These are phyloP conservation scores for Varanus komodoensis DNA, from an alignment of 2,113 vertebrate genomes.

Conservation along the genomic window DNA sequence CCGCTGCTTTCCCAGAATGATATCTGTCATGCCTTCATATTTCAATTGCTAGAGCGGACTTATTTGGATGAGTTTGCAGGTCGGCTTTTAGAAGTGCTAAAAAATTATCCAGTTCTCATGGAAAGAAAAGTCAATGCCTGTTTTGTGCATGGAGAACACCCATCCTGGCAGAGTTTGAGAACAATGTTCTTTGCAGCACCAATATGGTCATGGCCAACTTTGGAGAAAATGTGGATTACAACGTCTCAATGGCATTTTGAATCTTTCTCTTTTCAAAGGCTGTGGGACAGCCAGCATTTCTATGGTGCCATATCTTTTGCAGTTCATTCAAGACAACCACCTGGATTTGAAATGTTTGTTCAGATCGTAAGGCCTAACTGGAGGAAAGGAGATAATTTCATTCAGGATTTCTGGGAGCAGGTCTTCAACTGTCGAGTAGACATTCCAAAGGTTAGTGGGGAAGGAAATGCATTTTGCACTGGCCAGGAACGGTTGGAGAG, in stretches of 20 bases:
- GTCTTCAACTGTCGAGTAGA: neutral
- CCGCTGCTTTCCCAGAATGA: neutral
- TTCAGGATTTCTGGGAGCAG: neutral
- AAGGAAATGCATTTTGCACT: too few relatives aligned
- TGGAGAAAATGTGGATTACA: neutral
- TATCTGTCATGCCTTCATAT: neutral
- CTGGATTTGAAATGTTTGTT: too few relatives aligned
- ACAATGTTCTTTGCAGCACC: too few relatives aligned
- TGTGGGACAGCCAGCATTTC: neutral
- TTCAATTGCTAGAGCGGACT: neutral
- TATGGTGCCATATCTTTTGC: neutral
- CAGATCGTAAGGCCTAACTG: too few relatives aligned
- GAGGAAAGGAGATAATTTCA: too few relatives aligned
- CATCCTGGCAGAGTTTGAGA: too few relatives aligned
- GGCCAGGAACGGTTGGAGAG: too few relatives aligned
- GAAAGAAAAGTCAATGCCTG: neutral
- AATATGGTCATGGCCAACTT: too few relatives aligned
- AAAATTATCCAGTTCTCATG: neutral
- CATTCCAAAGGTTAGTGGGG: neutral
- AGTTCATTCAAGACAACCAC: neutral
- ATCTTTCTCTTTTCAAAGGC: neutral
- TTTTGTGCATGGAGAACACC: too few relatives aligned
- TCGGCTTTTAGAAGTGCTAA: neutral
- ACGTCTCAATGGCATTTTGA: neutral
- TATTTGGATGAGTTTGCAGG: neutral